These are phyloP conservation scores for Prionailurus bengalensis DNA, from an alignment of 2,113 vertebrate species.

Conservation along the genomic window DNA sequence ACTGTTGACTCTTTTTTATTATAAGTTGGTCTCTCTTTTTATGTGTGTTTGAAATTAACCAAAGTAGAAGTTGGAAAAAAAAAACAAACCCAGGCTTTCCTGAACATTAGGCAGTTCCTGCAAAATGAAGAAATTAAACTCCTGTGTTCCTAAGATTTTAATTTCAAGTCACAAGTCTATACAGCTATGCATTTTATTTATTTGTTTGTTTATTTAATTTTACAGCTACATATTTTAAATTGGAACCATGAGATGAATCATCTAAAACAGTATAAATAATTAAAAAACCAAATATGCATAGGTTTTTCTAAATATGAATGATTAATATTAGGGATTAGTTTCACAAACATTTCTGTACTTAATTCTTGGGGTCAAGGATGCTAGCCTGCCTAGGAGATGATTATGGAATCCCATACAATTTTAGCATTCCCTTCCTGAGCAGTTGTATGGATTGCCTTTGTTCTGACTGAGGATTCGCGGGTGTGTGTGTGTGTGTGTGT, in stretches of 20 bases:
- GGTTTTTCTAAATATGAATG: not conserved
- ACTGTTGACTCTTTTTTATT: not conserved
- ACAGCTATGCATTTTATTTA: not conserved
- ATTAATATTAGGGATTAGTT: not conserved
- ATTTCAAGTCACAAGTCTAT: conserved; percentile 36
- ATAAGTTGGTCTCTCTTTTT: not conserved
- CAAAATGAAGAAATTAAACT: conserved; percentile 8
- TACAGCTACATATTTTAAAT: not conserved
- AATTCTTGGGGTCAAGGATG: not conserved
- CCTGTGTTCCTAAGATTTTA: not conserved
- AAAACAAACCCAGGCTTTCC: not conserved
- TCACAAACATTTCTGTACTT: not conserved
- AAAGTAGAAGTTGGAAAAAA: not conserved
- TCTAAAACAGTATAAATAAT: not conserved
- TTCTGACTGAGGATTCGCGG: not conserved
- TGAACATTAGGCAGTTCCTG: not conserved
- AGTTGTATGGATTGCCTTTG: not conserved
- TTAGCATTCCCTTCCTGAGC: not conserved
- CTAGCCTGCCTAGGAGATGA: not conserved
- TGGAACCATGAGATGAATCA: not conserved
- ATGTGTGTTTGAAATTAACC: not conserved
- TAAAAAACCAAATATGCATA: not conserved
- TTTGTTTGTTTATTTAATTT: too few relatives aligned
- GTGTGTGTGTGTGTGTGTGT: not conserved
- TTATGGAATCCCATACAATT: not conserved